phyloP scores from a whole-genome alignment of 2,888 invertebrate genomes.

The Hypolimnas misippus region DNA sequence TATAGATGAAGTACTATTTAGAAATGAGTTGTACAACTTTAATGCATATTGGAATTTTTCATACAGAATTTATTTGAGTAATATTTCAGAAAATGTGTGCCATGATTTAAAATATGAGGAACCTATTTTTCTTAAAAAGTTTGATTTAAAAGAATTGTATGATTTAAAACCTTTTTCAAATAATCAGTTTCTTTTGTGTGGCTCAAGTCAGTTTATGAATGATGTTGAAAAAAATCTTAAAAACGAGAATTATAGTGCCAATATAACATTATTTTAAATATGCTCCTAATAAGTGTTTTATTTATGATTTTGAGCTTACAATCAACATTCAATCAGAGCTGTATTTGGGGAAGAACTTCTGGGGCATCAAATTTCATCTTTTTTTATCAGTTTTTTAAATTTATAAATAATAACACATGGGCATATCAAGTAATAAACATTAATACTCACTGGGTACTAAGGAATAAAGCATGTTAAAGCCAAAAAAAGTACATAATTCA shows the following conservation, averaged over 20 bases:
- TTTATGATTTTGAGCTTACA: neutral
- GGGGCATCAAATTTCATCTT: too few relatives aligned
- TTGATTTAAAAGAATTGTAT: constrained; percentile 61
- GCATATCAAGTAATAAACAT: too few relatives aligned
- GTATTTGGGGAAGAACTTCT: too few relatives aligned
- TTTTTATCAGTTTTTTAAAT: too few relatives aligned
- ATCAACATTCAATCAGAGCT: too few relatives aligned
- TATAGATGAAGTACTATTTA: constrained; percentile 84
- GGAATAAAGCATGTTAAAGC: too few relatives aligned
- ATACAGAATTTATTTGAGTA: constrained; percentile 84
- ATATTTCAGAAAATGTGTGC: constrained; percentile 31
- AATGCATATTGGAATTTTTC: constrained; percentile 89
- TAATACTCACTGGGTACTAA: too few relatives aligned
- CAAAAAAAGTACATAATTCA: too few relatives aligned
- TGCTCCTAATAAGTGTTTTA: too few relatives aligned
- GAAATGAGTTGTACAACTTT: constrained; percentile 84
- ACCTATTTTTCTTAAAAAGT: constrained; percentile 65
- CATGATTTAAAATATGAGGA: constrained; percentile 77
- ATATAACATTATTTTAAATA: constrained; percentile 60
- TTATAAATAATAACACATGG: too few relatives aligned
- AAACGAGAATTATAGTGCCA: constrained; percentile 53
- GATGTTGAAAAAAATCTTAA: constrained; percentile 63
- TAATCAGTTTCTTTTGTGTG: constrained; percentile 85
- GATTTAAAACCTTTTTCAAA: constrained; percentile 57
- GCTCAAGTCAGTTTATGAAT: constrained; percentile 83